phyloP scores from a whole-genome alignment of 2,113 vertebrate species.

The Pantherophis guttatus region DNA sequence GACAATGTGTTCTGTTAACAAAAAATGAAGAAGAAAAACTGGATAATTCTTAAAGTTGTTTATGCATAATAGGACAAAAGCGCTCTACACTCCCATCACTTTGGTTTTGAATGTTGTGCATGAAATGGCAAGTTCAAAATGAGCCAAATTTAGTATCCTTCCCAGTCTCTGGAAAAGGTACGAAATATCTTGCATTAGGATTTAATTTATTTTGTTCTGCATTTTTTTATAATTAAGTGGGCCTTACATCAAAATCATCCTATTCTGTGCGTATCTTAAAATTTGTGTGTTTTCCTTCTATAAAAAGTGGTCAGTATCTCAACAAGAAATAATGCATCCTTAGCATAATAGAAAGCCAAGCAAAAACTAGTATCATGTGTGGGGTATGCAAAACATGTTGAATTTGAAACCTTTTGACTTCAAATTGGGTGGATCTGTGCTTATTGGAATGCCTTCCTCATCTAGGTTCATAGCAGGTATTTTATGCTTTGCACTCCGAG shows the following conservation, averaged over 20 bases:
- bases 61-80: constrained; percentile 14
- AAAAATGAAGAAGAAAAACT: constrained; percentile 29
- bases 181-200: neutral
- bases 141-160: neutral
- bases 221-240: constrained; percentile 33
- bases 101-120: constrained; percentile 36
- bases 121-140: constrained; percentile 20
- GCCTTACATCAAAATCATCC: constrained; percentile 46
- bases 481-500: neutral
- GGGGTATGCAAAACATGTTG: neutral
- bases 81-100: constrained; percentile 27
- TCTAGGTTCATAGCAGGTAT: neutral
- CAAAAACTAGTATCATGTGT: neutral
- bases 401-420: neutral
- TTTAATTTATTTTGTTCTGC: constrained; percentile 42
- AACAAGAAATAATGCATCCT: neutral
- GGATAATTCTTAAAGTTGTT: neutral
- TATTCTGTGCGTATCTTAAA: constrained; percentile 32
- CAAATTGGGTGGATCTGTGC: neutral
- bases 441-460: neutral
- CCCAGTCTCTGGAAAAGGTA: constrained; percentile 22
- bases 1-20: constrained; percentile 39
- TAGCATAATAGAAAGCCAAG: neutral
- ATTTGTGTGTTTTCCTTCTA: neutral
- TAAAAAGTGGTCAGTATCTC: constrained; percentile 37